Conservation (phyloP, 2,113 vertebrate species). For the Proteles cristata region DNA sequence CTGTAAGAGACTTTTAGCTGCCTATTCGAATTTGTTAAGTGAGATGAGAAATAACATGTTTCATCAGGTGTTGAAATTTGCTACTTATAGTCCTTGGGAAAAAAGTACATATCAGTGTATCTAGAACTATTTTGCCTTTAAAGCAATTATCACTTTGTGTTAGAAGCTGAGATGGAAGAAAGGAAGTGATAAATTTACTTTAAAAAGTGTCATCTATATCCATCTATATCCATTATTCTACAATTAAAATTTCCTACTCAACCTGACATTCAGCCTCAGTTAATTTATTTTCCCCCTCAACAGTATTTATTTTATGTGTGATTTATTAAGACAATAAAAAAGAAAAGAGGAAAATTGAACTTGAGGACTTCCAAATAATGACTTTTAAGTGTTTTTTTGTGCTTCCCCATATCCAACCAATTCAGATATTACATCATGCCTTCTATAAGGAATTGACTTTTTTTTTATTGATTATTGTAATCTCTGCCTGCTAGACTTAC, state of each 20-base stretch:
- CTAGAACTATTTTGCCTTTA: constrained; percentile 68
- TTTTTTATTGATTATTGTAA: constrained; percentile 25
- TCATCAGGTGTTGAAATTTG: constrained; percentile 69
- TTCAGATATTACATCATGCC: neutral
- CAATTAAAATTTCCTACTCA: constrained; percentile 62
- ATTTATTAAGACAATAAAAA: constrained; percentile 54
- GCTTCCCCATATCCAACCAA: neutral
- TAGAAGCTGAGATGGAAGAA: constrained; percentile 53
- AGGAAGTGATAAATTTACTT: constrained; percentile 68
- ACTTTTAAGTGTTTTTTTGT: constrained; percentile 17
- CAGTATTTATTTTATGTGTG: constrained; percentile 15
- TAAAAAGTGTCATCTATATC: constrained; percentile 4
- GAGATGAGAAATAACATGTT: constrained; percentile 71
- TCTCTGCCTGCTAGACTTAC: neutral
- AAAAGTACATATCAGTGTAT: constrained; percentile 49
- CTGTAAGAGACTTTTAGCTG: constrained; percentile 60
- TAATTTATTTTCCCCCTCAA: neutral
- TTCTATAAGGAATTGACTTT: neutral
- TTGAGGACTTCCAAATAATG: constrained; percentile 33
- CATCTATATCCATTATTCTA: neutral
- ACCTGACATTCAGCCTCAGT: neutral
- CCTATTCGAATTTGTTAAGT: constrained; percentile 71
- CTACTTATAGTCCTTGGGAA: constrained; percentile 65
- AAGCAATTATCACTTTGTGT: constrained; percentile 70
- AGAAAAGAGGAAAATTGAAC: constrained; percentile 24